These are phyloP conservation scores for Oryzias sinensis DNA, from an alignment of 2,797 vertebrate species.

Conservation along the genomic window DNA sequence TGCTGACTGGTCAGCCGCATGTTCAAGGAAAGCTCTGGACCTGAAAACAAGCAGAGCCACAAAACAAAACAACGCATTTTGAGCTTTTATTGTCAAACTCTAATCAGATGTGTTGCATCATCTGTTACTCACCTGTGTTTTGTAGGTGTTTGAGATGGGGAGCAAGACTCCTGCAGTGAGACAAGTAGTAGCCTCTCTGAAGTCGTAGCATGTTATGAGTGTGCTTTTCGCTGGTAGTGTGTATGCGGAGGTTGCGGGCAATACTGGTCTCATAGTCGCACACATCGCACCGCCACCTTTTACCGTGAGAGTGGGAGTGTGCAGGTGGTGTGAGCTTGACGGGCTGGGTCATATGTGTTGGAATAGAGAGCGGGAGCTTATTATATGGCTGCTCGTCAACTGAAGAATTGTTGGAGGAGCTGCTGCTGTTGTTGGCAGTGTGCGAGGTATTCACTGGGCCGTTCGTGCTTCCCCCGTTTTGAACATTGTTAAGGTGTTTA, in stretches of 20 bases:
- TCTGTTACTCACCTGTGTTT: slow-evolving; percentile 55
- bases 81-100: background rate
- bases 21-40: slow-evolving; percentile 88
- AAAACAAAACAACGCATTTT: background rate
- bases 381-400: slow-evolving; percentile 60
- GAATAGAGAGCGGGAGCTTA: slow-evolving; percentile 54
- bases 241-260: slow-evolving; percentile 96
- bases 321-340: slow-evolving; percentile 59
- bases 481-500: slow-evolving; percentile 99
- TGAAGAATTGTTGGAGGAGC: slow-evolving; percentile 48
- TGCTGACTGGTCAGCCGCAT: slow-evolving; percentile 88
- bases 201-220: slow-evolving; percentile 97
- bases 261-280: slow-evolving; percentile 99
- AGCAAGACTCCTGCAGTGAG: slow-evolving; percentile 89
- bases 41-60: slow-evolving; percentile 58
- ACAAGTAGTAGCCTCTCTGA: slow-evolving; percentile 94
- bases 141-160: slow-evolving; percentile 74
- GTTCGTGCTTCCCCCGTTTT: slow-evolving; percentile 79
- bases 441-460: slow-evolving; percentile 54
- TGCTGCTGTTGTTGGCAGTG: slow-evolving; percentile 48
- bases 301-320: slow-evolving; percentile 65
- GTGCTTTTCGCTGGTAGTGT: slow-evolving; percentile 97
- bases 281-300: slow-evolving; percentile 94
- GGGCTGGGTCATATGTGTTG: slow-evolving; percentile 43
- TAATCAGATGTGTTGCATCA: background rate